Evolutionary conservation across 1,140 invertebrate species (phyloP), one percentile per base, ranked within the genome.

Genomic region (Dinothrombium tinctorium): DNA sequence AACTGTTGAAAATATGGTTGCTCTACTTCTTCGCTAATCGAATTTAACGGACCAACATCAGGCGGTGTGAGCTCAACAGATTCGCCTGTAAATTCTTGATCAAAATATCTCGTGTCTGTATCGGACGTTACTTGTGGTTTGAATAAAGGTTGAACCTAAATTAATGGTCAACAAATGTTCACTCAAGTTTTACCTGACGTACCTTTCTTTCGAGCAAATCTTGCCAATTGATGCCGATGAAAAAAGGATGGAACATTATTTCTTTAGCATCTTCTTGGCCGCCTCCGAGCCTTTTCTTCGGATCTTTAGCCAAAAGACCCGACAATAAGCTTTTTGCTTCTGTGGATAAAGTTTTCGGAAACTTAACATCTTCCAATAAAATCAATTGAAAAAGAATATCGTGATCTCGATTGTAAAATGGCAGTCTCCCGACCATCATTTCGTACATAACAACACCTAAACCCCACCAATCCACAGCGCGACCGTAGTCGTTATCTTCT

Each of bases 391-490:
- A 95, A 3, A 94, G 67, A 42, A 83, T 74, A 58, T 98, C 89
- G 60, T 96, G 90, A 68, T 98, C 87, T 54, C 73, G 71, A 62
- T 94, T 95, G 62, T 95, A 98, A 67, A 98, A 99, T 35, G 92
- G 92, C 59, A 94, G 67, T 47, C 86, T 66, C 41, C 87, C 87
- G 60, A 80, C 83, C 66, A 90, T 81, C 84, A 92, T 89, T 69
- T 92, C 86, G 58, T 92, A 92, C 76, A 90, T 82, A 47, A 90
- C 84, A 32, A 94, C 39, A 19, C 39, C 39, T 67, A 14, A 44
- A 12, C 94, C 94, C 94, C 94, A 99, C 94, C 87, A 94, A 66
- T 94, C 87, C 2, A 92, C 87, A 39, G 84, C 81, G 50, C 81
- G 67, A 14, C 86, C 87, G 63, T 94, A 94, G 63, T 96, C 86